Percentiles rank a stretch among this genome's conserved stretches.
Conservation (phyloP, 2,797 vertebrate genomes). For the Meda fulgida region DNA sequence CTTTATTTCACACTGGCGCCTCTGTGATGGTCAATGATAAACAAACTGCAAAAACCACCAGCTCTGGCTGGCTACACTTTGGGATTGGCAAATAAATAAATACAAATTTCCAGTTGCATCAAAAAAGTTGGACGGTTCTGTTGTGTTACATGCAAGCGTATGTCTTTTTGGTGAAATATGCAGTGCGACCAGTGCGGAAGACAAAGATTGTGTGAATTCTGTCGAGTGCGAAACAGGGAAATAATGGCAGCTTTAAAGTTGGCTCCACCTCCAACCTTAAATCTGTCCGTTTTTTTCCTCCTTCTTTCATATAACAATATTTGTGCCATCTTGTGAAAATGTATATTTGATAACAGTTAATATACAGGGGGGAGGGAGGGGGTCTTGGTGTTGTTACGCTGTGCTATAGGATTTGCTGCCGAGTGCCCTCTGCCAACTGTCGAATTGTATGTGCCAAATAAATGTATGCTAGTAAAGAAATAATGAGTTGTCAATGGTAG, state of each 20-base stretch:
- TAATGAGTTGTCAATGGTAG: constrained; percentile 7
- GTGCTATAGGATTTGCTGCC: constrained; percentile 18
- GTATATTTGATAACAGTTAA: constrained; percentile 32
- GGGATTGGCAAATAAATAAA: constrained; percentile 35
- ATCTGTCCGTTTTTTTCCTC: not conserved
- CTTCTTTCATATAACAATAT: not conserved
- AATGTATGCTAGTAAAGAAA: constrained; percentile 30
- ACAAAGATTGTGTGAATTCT: constrained; percentile 62
- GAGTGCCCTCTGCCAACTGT: constrained; percentile 32
- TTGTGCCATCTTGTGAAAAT: constrained; percentile 14
- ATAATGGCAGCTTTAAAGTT: constrained; percentile 43
- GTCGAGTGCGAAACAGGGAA: constrained; percentile 61
- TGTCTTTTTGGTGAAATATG: constrained; percentile 59
- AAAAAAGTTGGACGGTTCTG: constrained; percentile 51
- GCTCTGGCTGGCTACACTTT: constrained; percentile 39
- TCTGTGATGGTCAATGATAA: constrained; percentile 51
- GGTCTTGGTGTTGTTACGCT: constrained; percentile 5
- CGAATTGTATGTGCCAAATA: constrained; percentile 21
- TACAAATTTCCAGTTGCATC: constrained; percentile 36
- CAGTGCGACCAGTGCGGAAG: constrained; percentile 55
- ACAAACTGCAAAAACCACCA: constrained; percentile 47
- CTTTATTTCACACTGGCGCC: constrained; percentile 54
- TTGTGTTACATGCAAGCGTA: constrained; percentile 60
- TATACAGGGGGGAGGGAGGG: no score
- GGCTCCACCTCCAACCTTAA: constrained; percentile 47